Base-by-base conservation (phyloP, 2,113 vertebrate genomes). In the Mionectes macconnelli region DNA sequence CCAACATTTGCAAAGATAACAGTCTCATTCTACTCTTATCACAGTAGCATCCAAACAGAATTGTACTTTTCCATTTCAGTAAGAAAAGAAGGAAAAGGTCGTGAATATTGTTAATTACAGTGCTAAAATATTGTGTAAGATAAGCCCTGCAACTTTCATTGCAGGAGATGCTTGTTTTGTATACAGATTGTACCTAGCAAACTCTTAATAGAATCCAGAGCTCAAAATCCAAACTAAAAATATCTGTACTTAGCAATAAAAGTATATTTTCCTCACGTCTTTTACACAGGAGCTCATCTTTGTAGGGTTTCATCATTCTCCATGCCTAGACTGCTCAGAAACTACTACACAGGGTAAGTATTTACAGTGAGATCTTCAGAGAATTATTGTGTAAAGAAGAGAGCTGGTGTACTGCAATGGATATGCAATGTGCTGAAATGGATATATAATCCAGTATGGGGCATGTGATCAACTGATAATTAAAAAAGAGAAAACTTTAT, bases 401-500 rank as follows among this genome's bases (percentile, higher is more conserved):
- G 39, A 91, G 90, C 60, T 74, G 40, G 45, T 27, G 30, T 68
- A 60, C 72, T 85, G 82, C 91, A 95, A 87, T n/a, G n/a, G n/a
- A n/a, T n/a, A n/a, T n/a, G n/a, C n/a, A n/a, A n/a, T n/a, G n/a
- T n/a, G n/a, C n/a, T n/a, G 93, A 97, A 97, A 97, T 64, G 44
- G 91, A 96, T 94, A 73, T 70, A 94, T 96, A 96, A 96, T 75
- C 37, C 66, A 83, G 77, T 40, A 81, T 59, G 94, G 79, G 63
- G 88, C 82, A 96, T 86, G 73, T 96, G 83, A 97, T 93, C 90
- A 96, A 93, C 76, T 92, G 93, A 93, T 91, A 84, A 90, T 92
- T 85, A 86, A 93, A 82, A 81, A 63, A 75, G 52, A 62, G 25
- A 55, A 90, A 94, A 91, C 57, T 87, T 89, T 47, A 79, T 49